Evolutionary conservation across 1,140 invertebrate species (phyloP), one percentile per base, ranked within the genome.

Genomic region (Kradibia gibbosae): DNA sequence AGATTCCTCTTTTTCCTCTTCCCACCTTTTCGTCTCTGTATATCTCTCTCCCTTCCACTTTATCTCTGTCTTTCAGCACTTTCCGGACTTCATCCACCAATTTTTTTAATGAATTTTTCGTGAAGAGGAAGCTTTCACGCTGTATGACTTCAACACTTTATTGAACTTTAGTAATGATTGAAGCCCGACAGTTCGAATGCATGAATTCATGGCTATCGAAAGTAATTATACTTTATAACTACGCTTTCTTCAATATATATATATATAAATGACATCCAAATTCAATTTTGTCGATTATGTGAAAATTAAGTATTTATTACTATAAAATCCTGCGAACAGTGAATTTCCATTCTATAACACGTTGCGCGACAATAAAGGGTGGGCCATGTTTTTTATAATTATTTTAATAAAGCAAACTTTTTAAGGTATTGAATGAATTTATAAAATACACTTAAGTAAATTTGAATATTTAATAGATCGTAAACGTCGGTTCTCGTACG

Each of bases 41-140:
- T 31, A 15, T 67, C 8, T 57, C 65, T 7, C n/a, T 31, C 25
- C 1, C 31, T n/a, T n/a, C n/a, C n/a, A n/a, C n/a, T n/a, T n/a
- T n/a, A n/a, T n/a, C n/a, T n/a, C n/a, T n/a, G n/a, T n/a, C 75
- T 20, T 22, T 34, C 39, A 7, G 76, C 57, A 79, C 39, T 82
- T 78, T 55, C 79, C 76, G 42, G 71, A 42, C 48, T 82, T 78
- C 76, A 75, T 50, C 67, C 45, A 28, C 60, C 45, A 74, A 78
- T 82, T 77, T 82, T 77, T 82, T 65, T 75, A 79, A 75, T 74
- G 53, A 82, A 79, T 82, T 82, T 82, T 74, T 76, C 48, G 28
- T 45, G 53, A 76, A 34, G 57, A 50, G n/a, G 3, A 31, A 36
- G 73, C 48, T 22, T 45, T 36, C 48, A n/a, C 62, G 53, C 7